phyloP scores from a whole-genome alignment of 2,113 vertebrate species.

The Rhabdomys dilectus region DNA sequence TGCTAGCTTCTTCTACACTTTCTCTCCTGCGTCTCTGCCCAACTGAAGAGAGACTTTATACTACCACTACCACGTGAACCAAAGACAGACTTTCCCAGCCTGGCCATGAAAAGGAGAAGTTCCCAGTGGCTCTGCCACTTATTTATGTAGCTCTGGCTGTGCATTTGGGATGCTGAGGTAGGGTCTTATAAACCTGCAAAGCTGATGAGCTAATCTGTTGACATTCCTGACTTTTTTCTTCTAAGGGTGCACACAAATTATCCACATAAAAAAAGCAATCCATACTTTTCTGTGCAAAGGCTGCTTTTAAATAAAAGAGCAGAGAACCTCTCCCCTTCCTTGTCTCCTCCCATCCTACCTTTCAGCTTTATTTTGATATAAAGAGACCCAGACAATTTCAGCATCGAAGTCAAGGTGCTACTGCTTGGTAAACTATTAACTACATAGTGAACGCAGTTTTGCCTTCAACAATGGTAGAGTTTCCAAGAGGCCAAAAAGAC shows the following conservation, averaged over 20 bases:
- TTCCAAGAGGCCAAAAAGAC: not conserved
- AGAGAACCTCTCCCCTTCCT: not conserved
- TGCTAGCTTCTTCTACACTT: slow-evolving; percentile 74
- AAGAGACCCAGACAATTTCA: slow-evolving; percentile 25
- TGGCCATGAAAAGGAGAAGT: slow-evolving; percentile 65
- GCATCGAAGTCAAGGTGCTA: slow-evolving; percentile 25
- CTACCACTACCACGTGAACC: slow-evolving; percentile 40
- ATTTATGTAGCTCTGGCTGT: slow-evolving; percentile 34
- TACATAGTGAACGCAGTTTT: not conserved
- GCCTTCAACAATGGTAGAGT: slow-evolving; percentile 46
- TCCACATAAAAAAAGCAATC: slow-evolving; percentile 56
- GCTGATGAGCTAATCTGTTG: slow-evolving; percentile 47
- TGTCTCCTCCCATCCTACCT: slow-evolving; percentile 26
- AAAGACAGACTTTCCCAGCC: slow-evolving; percentile 58
- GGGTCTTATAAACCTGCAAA: slow-evolving; percentile 46
- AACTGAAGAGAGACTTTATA: slow-evolving; percentile 72
- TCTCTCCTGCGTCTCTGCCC: slow-evolving; percentile 59
- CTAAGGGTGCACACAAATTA: slow-evolving; percentile 38
- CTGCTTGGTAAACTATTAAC: slow-evolving; percentile 44
- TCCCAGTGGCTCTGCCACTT: slow-evolving; percentile 55
- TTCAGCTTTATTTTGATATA: slow-evolving; percentile 62
- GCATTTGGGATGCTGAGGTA: slow-evolving; percentile 58
- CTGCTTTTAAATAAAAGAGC: slow-evolving; percentile 29
- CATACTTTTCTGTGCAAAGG: slow-evolving; percentile 41
- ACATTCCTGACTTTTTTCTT: slow-evolving; percentile 54